Base-by-base conservation (phyloP, 2,888 invertebrate genomes). In the Athripsodes cinereus region DNA sequence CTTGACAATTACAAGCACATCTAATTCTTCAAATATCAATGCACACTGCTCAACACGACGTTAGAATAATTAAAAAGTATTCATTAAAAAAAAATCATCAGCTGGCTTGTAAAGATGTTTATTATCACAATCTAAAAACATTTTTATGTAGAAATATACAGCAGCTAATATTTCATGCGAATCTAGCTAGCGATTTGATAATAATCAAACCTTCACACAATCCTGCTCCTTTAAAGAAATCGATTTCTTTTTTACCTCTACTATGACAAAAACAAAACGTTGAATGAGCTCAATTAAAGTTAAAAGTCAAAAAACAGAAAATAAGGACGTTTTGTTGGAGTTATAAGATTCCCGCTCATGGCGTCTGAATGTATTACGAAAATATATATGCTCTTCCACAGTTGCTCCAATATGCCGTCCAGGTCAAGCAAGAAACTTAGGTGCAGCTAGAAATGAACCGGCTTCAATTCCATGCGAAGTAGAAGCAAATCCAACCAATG, bases 391-490 rank as follows among this genome's bases (percentile, higher is more conserved):
- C 1, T 53, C 21, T 22, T 59, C 62, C 59, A 8, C 72, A 90
- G 89, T 85, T 74, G 81, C 84, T 18, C 90, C 90, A 13, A 81
- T 86, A 16, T 90, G 90, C 67, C 81, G 84, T 51, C 80, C 82
- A 1, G 84, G 84, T 31, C 89, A 88, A 69, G 80, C 82, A 54
- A 82, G 79, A 64, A 79, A 83, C 13, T 86, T 85, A 69, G 89
- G 88, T 22, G 85, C 87, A n/a, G 89, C 86, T 11, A 76, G 87
- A 16, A 83, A 84, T 63, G 89, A 90, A 70, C 79, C 80, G 10
- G 83, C 83, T 40, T 79, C 79, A 68, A 81, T 89, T 64, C 75
- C 81, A n/a, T 90, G 88, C 72, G 86, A 86, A 70, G 74, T 89
- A 57, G 87, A 88, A 68, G 86, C 87, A 34, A 88, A 88, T 74